phyloP scores from a whole-genome alignment of 2,797 vertebrate genomes.

The Neomorphus geoffroyi region DNA sequence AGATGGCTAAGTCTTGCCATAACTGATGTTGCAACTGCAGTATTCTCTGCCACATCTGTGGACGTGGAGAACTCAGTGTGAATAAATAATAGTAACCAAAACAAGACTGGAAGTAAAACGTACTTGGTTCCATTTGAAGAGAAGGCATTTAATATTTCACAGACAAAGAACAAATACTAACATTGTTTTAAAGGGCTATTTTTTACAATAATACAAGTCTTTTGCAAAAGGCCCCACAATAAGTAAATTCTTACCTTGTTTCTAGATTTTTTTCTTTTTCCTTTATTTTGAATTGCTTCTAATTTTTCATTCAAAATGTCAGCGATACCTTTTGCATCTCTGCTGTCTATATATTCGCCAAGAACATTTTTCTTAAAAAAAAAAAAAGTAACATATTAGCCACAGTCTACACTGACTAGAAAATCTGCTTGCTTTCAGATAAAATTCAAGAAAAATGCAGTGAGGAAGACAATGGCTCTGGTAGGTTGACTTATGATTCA shows the following conservation, averaged over 20 bases:
- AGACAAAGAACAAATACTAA: not conserved
- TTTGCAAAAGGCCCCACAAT: not conserved
- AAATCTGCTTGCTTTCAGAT: not conserved
- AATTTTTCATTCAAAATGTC: constrained; percentile 82
- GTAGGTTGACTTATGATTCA: not conserved
- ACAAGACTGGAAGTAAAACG: not conserved
- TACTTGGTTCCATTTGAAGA: not conserved
- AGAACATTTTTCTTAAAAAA: constrained; percentile 77
- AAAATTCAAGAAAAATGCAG: not conserved
- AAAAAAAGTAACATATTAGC: not conserved
- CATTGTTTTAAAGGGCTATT: not conserved
- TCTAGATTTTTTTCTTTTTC: constrained; percentile 73
- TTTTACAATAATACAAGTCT: not conserved
- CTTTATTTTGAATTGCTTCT: constrained; percentile 76
- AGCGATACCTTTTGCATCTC: constrained; percentile 85
- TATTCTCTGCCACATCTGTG: not conserved
- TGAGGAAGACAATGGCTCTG: not conserved
- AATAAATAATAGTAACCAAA: not conserved
- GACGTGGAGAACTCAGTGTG: not conserved
- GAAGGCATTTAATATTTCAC: accelerated
- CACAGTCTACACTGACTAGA: not conserved
- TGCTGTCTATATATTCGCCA: constrained; percentile 88
- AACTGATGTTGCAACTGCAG: not conserved
- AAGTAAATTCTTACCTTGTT: constrained; percentile 80
- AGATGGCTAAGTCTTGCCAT: not conserved